phyloP scores from a whole-genome alignment of 2,888 invertebrate genomes.

The Crossocerus cetratus region DNA sequence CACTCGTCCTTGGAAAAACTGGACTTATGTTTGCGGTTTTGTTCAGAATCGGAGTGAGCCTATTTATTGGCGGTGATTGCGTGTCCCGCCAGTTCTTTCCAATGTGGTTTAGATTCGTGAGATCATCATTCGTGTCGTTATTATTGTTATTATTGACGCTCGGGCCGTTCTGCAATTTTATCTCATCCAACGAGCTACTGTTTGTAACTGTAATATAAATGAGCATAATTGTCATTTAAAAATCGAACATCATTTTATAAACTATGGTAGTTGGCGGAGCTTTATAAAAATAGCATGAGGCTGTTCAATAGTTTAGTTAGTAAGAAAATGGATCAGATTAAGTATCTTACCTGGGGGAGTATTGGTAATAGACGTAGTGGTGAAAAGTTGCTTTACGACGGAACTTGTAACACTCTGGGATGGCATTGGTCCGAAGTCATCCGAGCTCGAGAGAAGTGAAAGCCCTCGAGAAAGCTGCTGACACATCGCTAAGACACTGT shows the following conservation, averaged over 20 bases:
- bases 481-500: slow-evolving; percentile 87
- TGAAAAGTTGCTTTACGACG: slow-evolving; percentile 69
- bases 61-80: slow-evolving; percentile 62
- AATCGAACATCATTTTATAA: too few species aligned
- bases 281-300: too few species aligned
- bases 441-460: slow-evolving; percentile 84
- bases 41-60: slow-evolving; percentile 69
- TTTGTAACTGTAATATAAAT: slow-evolving; percentile 63
- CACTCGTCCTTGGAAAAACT: slow-evolving; percentile 62
- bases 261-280: too few species aligned
- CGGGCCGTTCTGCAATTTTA: slow-evolving; percentile 69
- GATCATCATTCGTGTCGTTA: slow-evolving; percentile 55
- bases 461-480: slow-evolving; percentile 87
- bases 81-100: slow-evolving; percentile 68
- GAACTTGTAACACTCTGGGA: slow-evolving; percentile 59
- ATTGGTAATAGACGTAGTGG: slow-evolving; percentile 48
- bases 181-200: slow-evolving; percentile 72
- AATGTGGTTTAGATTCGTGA: slow-evolving; percentile 47
- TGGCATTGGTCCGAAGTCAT: slow-evolving; percentile 75
- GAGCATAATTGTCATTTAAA: too few species aligned
- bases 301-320: too few species aligned
- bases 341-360: slow-evolving; percentile 60
- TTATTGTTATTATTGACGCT: slow-evolving; percentile 59
- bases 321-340: too few species aligned
- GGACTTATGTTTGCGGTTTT: slow-evolving; percentile 69